Conservation (phyloP, 35 echinoderm and acorn worm species). For the Lytechinus pictus region DNA sequence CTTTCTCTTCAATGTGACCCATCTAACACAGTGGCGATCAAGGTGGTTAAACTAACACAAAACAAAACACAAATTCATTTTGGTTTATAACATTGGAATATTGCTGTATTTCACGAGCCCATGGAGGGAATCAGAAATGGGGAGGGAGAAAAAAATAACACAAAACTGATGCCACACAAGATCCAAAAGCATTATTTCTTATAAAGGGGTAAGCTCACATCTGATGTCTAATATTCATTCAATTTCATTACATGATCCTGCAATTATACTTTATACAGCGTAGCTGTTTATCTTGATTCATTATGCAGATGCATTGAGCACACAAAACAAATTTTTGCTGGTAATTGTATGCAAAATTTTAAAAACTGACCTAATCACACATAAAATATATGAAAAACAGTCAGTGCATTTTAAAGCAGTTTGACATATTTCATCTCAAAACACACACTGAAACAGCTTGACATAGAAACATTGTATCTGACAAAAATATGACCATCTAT, state of each 20-base stretch:
- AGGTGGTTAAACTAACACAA: neutral
- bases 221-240: neutral
- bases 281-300: neutral
- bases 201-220: neutral
- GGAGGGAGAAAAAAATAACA: neutral
- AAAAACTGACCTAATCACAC: neutral
- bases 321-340: neutral
- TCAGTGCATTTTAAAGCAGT: neutral
- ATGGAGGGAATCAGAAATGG: neutral
- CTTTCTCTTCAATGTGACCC: neutral
- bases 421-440: neutral
- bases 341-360: neutral
- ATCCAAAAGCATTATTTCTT: neutral
- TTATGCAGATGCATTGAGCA: neutral
- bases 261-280: neutral
- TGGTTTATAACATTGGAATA: slow-evolving; percentile 12
- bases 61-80: neutral
- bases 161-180: neutral
- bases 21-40: neutral
- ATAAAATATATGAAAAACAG: neutral
- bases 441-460: neutral
- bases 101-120: neutral
- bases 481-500: neutral
- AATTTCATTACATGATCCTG: neutral
- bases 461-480: neutral